Evolutionary conservation across 2,888 invertebrate species (phyloP).

Genomic region (Meganola albula): DNA sequence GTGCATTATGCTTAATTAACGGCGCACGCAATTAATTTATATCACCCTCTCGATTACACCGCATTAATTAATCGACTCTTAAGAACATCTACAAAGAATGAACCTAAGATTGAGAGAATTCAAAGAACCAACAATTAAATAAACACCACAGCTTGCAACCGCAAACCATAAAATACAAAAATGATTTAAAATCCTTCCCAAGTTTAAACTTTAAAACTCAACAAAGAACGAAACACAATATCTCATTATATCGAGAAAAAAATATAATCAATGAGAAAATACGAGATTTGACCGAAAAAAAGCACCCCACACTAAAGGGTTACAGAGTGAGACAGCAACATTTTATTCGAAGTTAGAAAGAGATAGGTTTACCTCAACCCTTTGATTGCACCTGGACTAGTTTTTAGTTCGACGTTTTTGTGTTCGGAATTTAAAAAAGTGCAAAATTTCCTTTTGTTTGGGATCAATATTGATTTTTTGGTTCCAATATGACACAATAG

Average conservation of each 20-base stretch:
- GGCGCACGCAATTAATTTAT: too few relatives aligned
- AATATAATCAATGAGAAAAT: constrained; percentile 66
- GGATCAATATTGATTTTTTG: constrained; percentile 74
- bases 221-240: constrained; percentile 66
- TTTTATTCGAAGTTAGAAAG: constrained; percentile 30
- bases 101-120: too few relatives aligned
- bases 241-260: constrained; percentile 66
- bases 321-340: constrained; percentile 45
- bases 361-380: constrained; percentile 52
- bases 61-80: too few relatives aligned
- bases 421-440: constrained; percentile 67
- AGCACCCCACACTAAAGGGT: constrained; percentile 63
- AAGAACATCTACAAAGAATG: too few relatives aligned
- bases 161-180: constrained; percentile 29
- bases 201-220: constrained; percentile 44
- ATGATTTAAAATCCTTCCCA: constrained; percentile 33
- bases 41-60: too few relatives aligned
- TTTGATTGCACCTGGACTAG: constrained; percentile 68
- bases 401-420: constrained; percentile 50
- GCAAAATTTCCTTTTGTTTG: constrained; percentile 65
- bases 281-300: constrained; percentile 72
- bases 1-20: too few relatives aligned
- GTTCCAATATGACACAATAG: constrained; percentile 53
- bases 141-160: constrained; percentile 24
- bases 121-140: constrained; percentile 14